phyloP scores from a whole-genome alignment of 2,888 invertebrate species.

The Scrobipalpa costella region DNA sequence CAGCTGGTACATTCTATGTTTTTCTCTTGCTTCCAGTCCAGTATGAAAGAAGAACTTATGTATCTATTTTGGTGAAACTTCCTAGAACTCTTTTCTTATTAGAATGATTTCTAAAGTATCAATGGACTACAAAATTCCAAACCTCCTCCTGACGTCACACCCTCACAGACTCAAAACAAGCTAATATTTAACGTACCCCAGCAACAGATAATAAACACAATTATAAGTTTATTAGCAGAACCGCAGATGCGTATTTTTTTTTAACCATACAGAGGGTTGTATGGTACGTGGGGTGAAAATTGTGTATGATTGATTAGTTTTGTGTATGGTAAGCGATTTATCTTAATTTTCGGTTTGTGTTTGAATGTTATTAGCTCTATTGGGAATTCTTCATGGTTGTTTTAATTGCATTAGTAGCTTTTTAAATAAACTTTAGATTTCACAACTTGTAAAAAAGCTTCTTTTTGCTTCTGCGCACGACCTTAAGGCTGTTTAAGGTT shows the following conservation, averaged over 20 bases:
- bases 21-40: too few species aligned
- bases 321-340: constrained; percentile 8
- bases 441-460: too few species aligned
- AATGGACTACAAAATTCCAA: background rate
- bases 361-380: background rate
- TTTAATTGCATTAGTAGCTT: background rate
- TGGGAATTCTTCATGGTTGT: background rate
- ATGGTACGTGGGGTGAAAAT: constrained; percentile 9
- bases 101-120: background rate
- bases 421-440: background rate
- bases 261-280: background rate
- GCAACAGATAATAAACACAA: constrained; percentile 39
- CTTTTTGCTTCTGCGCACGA: too few species aligned
- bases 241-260: constrained; percentile 36
- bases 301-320: constrained; percentile 11
- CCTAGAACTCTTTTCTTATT: background rate
- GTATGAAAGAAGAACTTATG: too few species aligned
- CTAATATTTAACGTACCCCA: constrained; percentile 15
- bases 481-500: too few species aligned
- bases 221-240: constrained; percentile 40
- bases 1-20: too few species aligned
- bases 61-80: too few species aligned
- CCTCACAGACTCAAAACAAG: background rate
- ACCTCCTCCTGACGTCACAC: background rate
- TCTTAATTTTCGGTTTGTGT: constrained; percentile 20